Conservation (phyloP, 2,113 vertebrate species). For the Paradisaea rubra region DNA sequence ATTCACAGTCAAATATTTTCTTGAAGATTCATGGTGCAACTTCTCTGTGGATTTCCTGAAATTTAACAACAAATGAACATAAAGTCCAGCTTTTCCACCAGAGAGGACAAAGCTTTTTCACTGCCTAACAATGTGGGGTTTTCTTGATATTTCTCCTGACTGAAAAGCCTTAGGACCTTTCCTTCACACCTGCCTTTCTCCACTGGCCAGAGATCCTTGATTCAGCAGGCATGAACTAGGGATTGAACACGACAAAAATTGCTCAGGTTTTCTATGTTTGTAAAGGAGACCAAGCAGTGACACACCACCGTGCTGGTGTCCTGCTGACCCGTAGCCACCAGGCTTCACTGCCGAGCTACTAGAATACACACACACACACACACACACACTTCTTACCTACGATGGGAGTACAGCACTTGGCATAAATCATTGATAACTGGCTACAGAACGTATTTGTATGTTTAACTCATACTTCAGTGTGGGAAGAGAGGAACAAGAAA, state of each 20-base stretch:
- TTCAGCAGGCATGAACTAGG: neutral
- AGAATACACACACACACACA: fast-evolving
- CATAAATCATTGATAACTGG: neutral
- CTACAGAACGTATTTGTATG: fast-evolving
- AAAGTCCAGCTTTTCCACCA: neutral
- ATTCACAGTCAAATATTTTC: neutral
- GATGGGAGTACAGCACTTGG: neutral
- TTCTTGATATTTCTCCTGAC: neutral
- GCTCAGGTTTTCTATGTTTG: neutral
- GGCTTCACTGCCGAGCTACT: neutral
- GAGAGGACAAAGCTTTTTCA: neutral
- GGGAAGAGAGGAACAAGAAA: neutral
- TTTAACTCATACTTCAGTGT: neutral
- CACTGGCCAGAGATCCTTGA: neutral
- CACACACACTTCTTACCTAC: fast-evolving
- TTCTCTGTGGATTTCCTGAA: neutral
- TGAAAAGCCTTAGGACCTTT: neutral
- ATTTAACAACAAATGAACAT: neutral
- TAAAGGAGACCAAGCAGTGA: neutral
- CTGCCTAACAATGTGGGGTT: neutral
- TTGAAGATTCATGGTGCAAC: neutral
- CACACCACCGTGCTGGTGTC: neutral
- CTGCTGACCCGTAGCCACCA: neutral
- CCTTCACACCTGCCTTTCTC: neutral
- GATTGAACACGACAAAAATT: neutral